phyloP scores from a whole-genome alignment of 2,888 invertebrate species.

The Sphaerophoria taeniata region DNA sequence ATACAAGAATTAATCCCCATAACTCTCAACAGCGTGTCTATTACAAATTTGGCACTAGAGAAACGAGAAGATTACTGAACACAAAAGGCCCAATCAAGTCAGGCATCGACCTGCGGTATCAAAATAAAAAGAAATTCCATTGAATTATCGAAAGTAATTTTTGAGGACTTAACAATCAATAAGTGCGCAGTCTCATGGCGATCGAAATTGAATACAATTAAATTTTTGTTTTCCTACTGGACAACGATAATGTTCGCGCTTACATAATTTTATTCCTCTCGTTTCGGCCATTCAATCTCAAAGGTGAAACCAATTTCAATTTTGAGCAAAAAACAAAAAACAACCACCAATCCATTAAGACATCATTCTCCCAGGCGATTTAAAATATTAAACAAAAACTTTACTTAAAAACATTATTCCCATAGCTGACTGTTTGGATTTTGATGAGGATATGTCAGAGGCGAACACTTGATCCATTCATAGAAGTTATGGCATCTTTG shows the following conservation, averaged over 20 bases:
- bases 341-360: slow-evolving; percentile 44
- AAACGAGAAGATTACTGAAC: no score
- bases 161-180: slow-evolving; percentile 22
- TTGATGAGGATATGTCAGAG: slow-evolving; percentile 65
- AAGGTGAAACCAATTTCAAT: slow-evolving; percentile 48
- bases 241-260: background rate
- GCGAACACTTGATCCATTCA: slow-evolving; percentile 55
- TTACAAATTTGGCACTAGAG: no score
- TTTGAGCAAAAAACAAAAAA: slow-evolving; percentile 25
- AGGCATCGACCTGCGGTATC: no score
- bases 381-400: slow-evolving; percentile 7
- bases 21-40: no score
- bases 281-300: slow-evolving; percentile 17
- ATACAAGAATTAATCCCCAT: no score
- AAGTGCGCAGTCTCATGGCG: slow-evolving; percentile 1
- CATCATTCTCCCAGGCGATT: slow-evolving; percentile 29
- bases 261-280: slow-evolving; percentile 14
- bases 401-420: slow-evolving; percentile 25
- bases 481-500: slow-evolving; percentile 32
- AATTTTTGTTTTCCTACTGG: slow-evolving; percentile 22
- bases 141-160: slow-evolving; percentile 19
- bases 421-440: slow-evolving; percentile 32
- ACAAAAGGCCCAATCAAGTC: no score
- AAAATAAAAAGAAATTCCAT: slow-evolving; percentile 9
- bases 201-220: slow-evolving; percentile 1